Evolutionary conservation across 2,888 invertebrate species (phyloP).

Genomic region (Neocrepidodera transversa): DNA sequence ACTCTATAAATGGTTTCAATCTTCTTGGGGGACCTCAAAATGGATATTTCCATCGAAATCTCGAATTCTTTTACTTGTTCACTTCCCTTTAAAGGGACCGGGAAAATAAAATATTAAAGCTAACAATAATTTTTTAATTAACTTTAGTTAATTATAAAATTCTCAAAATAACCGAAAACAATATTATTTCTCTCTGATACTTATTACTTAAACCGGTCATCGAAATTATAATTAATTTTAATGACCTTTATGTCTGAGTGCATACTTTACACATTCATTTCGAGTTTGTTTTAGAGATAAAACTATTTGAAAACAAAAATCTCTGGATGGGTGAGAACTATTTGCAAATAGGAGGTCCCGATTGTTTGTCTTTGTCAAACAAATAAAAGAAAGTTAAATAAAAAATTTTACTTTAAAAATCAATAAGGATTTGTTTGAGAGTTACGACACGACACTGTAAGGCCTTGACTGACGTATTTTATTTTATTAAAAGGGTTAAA

Average conservation of each 20-base stretch:
- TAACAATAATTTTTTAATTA: no score
- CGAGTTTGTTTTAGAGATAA: conserved; percentile 37
- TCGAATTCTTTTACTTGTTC: no score
- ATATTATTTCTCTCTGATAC: no score
- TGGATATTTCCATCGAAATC: no score
- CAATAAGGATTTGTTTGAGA: conserved; percentile 45
- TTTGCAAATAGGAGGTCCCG: conserved; percentile 48
- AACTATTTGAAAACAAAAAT: conserved; percentile 43
- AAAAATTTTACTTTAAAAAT: conserved; percentile 45
- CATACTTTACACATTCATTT: conserved; percentile 31
- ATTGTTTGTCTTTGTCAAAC: conserved; percentile 46
- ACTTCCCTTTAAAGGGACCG: no score
- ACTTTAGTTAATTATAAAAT: no score
- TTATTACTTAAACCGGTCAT: no score
- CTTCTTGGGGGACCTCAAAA: no score
- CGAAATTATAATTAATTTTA: conserved; percentile 17
- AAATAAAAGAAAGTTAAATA: conserved; percentile 43
- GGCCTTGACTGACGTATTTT: conserved; percentile 3
- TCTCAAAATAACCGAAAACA: no score
- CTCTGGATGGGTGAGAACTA: conserved; percentile 48
- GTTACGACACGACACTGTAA: conserved; percentile 26
- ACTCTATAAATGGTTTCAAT: no score
- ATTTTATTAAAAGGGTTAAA: conserved; percentile 1
- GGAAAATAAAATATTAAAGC: no score
- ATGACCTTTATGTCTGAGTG: conserved; percentile 17